Base-by-base conservation (phyloP, 2,113 vertebrate species). In the Ailuropoda melanoleuca region DNA sequence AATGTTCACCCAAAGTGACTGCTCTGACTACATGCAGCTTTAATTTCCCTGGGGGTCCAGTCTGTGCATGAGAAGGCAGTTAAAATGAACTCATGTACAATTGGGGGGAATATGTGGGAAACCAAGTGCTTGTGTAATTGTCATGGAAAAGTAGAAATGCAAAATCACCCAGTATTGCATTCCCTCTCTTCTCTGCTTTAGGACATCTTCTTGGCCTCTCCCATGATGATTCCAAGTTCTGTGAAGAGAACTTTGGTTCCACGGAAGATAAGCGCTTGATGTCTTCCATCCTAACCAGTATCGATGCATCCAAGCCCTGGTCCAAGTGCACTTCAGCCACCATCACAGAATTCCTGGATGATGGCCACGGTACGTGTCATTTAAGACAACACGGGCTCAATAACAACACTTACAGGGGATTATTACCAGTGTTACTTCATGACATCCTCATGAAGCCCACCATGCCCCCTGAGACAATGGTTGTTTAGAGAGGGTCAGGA, bases 181-280 rank as follows among this genome's bases (percentile, higher is more conserved):
- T 75, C 62, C 26, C 43, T 81, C 18, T 80, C 0, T 81, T 83
- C 21, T 72, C 96, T 96, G 77, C 77, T 64, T 2, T 93, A 99
- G 99, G 99, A 21, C 99, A 99, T 97, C 99, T 99, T 56, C 99
- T 99, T 74, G 99, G 99, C 24, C 99, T 99, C 97, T 99, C 99
- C 88, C 99, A 99, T 13, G 99, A 99, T 0, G 99, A 99, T 98
- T 99, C 99, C 81, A 99, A 99, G 98, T 99, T 99, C 98, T 99
- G 99, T 78, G 99, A 99, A 98, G 99, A 99, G 92, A 99, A 99
- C 29, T 99, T 99, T 37, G 99, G 99, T 31, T 99, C 99, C 77
- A 99, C 98, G 68, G 99, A 99, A 91, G 99, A 99, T 98, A 99
- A 99, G 95, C 99, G 99, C n/a, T 99, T 99, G 90, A 99, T 99